Percentiles rank a stretch among this genome's conserved stretches.
These are phyloP conservation scores for Ceyx melanurus DNA, from an alignment of 2,113 vertebrate genomes.

Conservation along the genomic window DNA sequence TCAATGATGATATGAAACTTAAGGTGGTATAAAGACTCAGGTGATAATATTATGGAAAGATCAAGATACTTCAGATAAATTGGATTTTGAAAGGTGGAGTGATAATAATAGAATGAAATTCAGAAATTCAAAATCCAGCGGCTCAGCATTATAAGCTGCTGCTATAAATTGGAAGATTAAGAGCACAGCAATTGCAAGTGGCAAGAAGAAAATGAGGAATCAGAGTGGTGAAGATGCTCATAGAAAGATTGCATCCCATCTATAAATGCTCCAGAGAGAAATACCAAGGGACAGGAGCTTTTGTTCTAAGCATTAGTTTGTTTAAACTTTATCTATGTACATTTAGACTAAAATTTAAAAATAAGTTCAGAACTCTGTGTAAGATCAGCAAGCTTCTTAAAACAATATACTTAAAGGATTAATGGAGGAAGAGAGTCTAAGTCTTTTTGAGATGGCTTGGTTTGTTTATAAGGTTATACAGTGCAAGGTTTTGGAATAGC, in stretches of 20 bases:
- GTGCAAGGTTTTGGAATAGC: neutral
- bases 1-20: neutral
- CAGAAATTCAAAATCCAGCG: neutral
- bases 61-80: neutral
- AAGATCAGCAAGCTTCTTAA: neutral
- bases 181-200: neutral
- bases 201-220: neutral
- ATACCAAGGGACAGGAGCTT: neutral
- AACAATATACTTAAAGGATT: neutral
- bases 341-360: neutral
- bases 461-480: neutral
- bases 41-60: neutral
- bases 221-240: neutral
- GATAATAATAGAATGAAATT: neutral
- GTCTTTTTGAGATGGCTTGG: neutral
- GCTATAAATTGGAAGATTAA: neutral
- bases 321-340: neutral
- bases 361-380: neutral
- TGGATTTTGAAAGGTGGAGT: neutral
- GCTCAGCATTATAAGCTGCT: neutral
- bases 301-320: neutral
- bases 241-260: neutral
- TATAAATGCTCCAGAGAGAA: neutral
- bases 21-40: neutral
- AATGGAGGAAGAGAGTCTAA: neutral